A percentile compares a stretch with the other conserved stretches of the same genome.
Evolutionary conservation across 2,113 vertebrate species (phyloP).

Genomic region (Machaerirhynchus nigripectus): DNA sequence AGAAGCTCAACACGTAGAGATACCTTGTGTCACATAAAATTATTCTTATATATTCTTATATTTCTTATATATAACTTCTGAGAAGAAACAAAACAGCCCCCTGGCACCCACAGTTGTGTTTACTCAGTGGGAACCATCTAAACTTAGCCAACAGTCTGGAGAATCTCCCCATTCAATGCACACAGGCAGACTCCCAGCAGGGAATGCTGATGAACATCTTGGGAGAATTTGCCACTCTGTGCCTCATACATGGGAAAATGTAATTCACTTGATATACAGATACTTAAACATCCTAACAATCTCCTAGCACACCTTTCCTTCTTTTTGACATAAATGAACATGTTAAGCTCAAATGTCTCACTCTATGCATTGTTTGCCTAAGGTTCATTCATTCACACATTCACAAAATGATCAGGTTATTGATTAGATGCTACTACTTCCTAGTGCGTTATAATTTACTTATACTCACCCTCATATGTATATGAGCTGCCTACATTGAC

Average conservation of each 20-base stretch:
- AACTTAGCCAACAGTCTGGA: background rate
- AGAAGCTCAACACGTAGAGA: background rate
- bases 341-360: background rate
- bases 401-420: background rate
- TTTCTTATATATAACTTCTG: too few species aligned
- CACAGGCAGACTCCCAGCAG: background rate
- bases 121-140: background rate
- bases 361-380: background rate
- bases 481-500: background rate
- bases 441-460: background rate
- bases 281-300: background rate
- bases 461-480: background rate
- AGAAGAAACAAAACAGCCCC: background rate
- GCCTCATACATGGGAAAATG: background rate
- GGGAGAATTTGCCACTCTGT: background rate
- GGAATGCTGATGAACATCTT: background rate
- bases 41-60: too few species aligned
- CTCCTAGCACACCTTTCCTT: background rate
- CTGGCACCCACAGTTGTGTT: background rate
- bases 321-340: background rate
- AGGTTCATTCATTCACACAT: background rate
- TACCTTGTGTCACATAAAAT: background rate
- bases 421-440: background rate
- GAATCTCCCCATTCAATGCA: background rate
- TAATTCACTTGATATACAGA: background rate